Conservation (phyloP, 35 echinoderm and acorn worm species). For the Lytechinus pictus region DNA sequence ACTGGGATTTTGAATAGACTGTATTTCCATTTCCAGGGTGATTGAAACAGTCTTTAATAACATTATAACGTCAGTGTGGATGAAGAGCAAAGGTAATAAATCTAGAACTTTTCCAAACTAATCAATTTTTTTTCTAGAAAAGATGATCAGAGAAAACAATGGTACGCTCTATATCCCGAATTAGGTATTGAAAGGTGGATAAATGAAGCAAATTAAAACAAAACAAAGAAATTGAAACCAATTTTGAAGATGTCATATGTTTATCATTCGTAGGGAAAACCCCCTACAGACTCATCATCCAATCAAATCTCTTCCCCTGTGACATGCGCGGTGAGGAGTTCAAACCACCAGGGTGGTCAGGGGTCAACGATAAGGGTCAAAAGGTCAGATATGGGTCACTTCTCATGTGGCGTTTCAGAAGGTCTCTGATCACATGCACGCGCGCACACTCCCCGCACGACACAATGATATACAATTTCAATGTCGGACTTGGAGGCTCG, state of each 20-base stretch:
- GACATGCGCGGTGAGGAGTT: slow-evolving; percentile 1
- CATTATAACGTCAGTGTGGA: neutral
- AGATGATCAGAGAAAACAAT: neutral
- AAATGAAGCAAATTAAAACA: neutral
- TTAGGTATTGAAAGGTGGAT: neutral
- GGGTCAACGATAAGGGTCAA: slow-evolving; percentile 25
- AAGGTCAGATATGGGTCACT: slow-evolving; percentile 33
- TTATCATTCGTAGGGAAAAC: neutral
- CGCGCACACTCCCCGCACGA: neutral
- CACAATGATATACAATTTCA: slow-evolving; percentile 20
- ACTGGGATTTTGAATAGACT: too few species aligned
- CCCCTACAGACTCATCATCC: slow-evolving; percentile 30
- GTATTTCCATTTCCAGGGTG: too few species aligned
- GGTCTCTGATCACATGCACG: neutral
- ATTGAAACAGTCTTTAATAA: too few species aligned
- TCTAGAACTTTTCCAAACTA: neutral
- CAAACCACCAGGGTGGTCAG: neutral
- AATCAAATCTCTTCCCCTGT: slow-evolving; percentile 12
- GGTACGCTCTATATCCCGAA: neutral
- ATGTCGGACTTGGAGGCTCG: neutral
- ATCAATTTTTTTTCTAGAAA: neutral
- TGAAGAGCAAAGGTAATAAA: neutral
- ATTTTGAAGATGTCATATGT: neutral
- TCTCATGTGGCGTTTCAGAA: neutral
- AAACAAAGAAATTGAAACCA: neutral